Conservation (phyloP, 2,888 invertebrate species). For the Spialia ferax region DNA sequence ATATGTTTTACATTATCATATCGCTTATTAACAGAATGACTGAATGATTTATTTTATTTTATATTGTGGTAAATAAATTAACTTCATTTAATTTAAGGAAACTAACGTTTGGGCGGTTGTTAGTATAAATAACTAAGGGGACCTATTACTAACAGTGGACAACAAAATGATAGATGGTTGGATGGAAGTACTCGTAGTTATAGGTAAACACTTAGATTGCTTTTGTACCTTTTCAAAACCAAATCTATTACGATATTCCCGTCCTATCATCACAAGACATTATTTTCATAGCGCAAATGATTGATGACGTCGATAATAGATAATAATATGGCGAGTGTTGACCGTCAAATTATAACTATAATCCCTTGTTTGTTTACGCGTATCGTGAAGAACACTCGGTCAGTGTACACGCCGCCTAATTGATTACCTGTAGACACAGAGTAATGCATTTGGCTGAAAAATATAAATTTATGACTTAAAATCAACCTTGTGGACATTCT, state of each 20-base stretch:
- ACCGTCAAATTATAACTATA: conserved; percentile 62
- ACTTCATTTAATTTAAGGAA: too few relatives aligned
- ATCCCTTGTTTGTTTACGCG: conserved; percentile 69
- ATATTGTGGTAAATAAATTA: too few relatives aligned
- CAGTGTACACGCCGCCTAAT: conserved; percentile 26
- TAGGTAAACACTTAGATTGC: too few relatives aligned
- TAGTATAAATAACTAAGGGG: too few relatives aligned
- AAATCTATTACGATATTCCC: neutral
- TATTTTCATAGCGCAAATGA: conserved; percentile 56
- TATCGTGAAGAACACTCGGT: conserved; percentile 24
- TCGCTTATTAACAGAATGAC: too few relatives aligned
- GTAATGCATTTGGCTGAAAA: neutral
- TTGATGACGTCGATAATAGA: conserved; percentile 63
- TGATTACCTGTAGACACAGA: neutral
- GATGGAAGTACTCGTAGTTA: too few relatives aligned
- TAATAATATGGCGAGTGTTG: conserved; percentile 44
- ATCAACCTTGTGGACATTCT: neutral
- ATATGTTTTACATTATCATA: too few relatives aligned
- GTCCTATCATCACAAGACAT: conserved; percentile 20
- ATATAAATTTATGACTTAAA: neutral
- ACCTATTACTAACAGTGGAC: too few relatives aligned
- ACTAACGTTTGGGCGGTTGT: too few relatives aligned
- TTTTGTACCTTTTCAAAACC: neutral
- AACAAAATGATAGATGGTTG: too few relatives aligned
- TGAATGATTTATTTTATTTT: too few relatives aligned